Percentiles rank a stretch among this genome's conserved stretches.
These are phyloP conservation scores for Dipus sagitta DNA, from an alignment of 2,797 vertebrate genomes.

Conservation along the genomic window DNA sequence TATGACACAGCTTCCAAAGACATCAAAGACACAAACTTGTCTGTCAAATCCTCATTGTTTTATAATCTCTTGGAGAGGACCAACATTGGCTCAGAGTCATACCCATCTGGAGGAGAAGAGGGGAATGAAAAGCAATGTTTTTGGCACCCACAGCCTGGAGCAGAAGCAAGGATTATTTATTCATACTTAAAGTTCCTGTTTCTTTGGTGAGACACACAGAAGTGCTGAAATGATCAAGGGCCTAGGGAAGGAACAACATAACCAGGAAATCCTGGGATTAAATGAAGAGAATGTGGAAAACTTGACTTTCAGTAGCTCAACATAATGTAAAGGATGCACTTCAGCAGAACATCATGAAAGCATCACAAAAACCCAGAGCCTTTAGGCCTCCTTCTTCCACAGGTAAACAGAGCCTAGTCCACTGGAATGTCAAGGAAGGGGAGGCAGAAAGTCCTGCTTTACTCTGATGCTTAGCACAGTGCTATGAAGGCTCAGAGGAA, in stretches of 20 bases:
- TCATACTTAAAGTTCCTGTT: neutral
- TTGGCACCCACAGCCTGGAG: neutral
- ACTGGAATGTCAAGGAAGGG: neutral
- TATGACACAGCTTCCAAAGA: neutral
- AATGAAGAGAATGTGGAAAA: neutral
- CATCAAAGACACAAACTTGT: neutral
- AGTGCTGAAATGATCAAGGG: neutral
- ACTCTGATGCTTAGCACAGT: neutral
- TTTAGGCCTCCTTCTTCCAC: neutral
- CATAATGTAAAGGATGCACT: too few species aligned
- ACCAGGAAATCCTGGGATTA: neutral
- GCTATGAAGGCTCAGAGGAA: neutral
- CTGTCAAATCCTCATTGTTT: neutral
- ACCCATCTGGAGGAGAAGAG: accelerated
- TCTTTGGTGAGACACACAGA: neutral
- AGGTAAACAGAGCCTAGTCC: neutral
- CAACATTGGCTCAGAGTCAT: neutral
- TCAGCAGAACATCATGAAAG: neutral
- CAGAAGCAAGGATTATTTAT: neutral
- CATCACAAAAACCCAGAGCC: neutral
- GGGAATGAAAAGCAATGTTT: accelerated
- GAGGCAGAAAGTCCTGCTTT: neutral
- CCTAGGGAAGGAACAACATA: neutral
- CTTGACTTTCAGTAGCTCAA: neutral
- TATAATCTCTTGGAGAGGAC: neutral